A percentile compares a stretch with the other conserved stretches of the same genome.
Evolutionary conservation across 2,797 vertebrate genomes (phyloP).

Genomic region (Erethizon dorsatum): DNA sequence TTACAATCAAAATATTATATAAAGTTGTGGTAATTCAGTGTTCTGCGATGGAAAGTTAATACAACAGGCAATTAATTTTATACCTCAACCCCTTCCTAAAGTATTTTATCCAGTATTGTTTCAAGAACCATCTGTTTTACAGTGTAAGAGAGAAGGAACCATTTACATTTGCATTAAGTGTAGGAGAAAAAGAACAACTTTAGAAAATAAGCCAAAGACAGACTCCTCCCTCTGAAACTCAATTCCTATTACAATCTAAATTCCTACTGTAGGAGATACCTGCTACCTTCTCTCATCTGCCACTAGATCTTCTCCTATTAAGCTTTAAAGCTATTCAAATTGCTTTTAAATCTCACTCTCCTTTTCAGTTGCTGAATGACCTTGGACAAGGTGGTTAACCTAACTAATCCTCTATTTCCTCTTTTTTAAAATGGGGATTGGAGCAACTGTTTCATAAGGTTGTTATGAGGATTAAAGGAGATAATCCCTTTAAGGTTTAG

Average conservation of each 20-base stretch:
- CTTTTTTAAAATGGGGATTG: background rate
- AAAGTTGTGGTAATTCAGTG: background rate
- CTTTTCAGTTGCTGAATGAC: conserved; percentile 14
- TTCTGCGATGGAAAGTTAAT: background rate
- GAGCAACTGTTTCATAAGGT: background rate
- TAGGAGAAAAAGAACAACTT: background rate
- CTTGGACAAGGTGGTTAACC: background rate
- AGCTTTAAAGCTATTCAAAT: background rate
- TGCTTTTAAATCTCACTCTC: background rate
- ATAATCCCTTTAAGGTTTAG: conserved; percentile 10
- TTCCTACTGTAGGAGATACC: background rate
- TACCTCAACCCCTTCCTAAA: background rate
- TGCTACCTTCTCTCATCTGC: background rate
- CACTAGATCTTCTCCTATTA: background rate
- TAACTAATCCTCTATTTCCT: background rate
- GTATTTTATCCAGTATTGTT: background rate
- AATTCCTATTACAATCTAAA: background rate
- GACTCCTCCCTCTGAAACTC: background rate
- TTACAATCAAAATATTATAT: background rate
- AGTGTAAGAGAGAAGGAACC: background rate
- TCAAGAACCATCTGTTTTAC: background rate
- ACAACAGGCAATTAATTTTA: background rate
- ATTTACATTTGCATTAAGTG: background rate
- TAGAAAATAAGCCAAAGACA: background rate
- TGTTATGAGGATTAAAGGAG: conserved; percentile 28